Percentiles rank a stretch among this genome's conserved stretches.
Evolutionary conservation across 2,113 vertebrate species (phyloP).

Genomic region (Orthochromis indermauri): DNA sequence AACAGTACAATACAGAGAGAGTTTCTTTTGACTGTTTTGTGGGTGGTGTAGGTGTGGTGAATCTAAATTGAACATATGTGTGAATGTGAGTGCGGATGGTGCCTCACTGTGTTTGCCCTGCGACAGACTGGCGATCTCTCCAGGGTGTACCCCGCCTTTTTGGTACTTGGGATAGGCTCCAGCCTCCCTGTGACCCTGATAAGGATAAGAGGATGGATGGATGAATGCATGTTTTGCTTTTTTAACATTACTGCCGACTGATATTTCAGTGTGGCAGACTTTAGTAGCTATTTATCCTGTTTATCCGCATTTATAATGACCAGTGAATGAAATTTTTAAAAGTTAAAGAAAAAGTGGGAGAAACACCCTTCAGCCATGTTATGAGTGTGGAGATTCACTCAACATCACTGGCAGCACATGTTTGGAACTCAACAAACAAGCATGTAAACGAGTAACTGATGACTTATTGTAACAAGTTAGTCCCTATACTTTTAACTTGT

Average conservation of each 20-base stretch:
- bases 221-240: neutral
- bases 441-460: neutral
- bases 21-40: neutral
- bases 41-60: neutral
- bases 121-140: neutral
- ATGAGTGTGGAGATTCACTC: neutral
- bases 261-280: neutral
- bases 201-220: neutral
- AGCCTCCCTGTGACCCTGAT: neutral
- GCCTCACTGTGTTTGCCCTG: neutral
- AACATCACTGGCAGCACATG: neutral
- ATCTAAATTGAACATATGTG: neutral
- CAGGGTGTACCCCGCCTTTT: neutral
- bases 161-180: neutral
- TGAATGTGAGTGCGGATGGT: neutral
- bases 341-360: neutral
- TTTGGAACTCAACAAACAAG: neutral
- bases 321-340: neutral
- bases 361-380: neutral
- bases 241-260: rapidly evolving
- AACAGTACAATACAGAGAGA: neutral
- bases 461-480: neutral
- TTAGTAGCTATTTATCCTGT: neutral
- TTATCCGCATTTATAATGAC: neutral
- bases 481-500: neutral